These are phyloP conservation scores for Agriopis leucophaearia DNA, from an alignment of 2,888 invertebrate species.

Conservation along the genomic window DNA sequence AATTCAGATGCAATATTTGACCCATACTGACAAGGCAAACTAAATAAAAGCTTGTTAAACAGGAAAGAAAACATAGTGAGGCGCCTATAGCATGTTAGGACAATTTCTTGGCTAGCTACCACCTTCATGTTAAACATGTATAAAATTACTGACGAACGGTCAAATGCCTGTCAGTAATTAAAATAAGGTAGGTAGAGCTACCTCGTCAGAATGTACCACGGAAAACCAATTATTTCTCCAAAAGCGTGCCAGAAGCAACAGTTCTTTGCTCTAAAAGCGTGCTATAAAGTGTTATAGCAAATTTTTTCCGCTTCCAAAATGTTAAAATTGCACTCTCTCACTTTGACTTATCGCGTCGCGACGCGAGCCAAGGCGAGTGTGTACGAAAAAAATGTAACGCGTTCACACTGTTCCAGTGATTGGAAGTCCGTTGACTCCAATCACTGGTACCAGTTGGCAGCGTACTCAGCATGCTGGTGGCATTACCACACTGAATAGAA, in stretches of 20 bases:
- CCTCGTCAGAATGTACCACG: not conserved
- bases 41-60: too few species aligned
- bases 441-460: too few species aligned
- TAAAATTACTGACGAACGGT: too few species aligned
- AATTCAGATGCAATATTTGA: too few species aligned
- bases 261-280: conserved; percentile 38
- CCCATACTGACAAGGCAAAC: too few species aligned
- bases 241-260: conserved; percentile 28
- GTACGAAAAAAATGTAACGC: conserved; percentile 8
- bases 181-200: not conserved
- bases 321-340: conserved; percentile 52
- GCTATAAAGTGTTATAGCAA: conserved; percentile 40
- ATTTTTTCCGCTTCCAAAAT: conserved; percentile 35
- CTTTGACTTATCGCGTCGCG: conserved; percentile 49
- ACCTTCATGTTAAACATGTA: too few species aligned
- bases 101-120: too few species aligned
- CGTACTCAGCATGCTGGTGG: too few species aligned
- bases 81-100: not conserved
- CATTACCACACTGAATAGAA: too few species aligned
- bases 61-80: not conserved
- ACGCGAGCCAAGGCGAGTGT: conserved; percentile 46
- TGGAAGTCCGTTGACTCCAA: not conserved
- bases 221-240: not conserved
- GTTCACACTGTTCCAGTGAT: conserved; percentile 19
- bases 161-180: too few species aligned